Base-by-base conservation (phyloP, 2,797 vertebrate genomes). In the Champsocephalus gunnari region DNA sequence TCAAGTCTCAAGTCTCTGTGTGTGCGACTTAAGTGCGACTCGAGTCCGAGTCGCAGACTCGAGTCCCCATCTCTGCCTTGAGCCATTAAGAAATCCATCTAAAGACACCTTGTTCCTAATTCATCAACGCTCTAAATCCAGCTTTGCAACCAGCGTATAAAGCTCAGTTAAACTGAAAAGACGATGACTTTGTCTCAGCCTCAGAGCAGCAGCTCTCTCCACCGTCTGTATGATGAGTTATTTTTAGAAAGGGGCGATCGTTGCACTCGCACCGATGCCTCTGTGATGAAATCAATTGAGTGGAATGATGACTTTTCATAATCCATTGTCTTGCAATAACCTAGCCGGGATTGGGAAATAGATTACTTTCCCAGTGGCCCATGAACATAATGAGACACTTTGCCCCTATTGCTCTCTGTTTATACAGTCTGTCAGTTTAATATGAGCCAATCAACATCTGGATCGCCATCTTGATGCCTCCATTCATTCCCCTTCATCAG, bases 241-340 rank as follows among this genome's bases (percentile, higher is more conserved):
- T 85, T 82, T 84, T 88, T 81, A 85, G 80, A 79, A 38, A 0
- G 1, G 43, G 21, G 63, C 59, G 47, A 74, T 66, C 1, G 9
- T 17, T 53, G 58, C n/a, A 10, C 73, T 48, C 21, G 41, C 50
- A 41, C 74, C 54, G 16, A 85, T 75, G 64, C 63, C 79, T 68
- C 75, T 61, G 63, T 78, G 80, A 88, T 86, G 69, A 87, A 84
- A 85, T 87, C 80, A 88, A 70, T 81, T 80, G 74, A 79, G 78
- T 63, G 75, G 83, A 91, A 90, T 87, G 81, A 92, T 85, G 88
- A 83, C 77, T 84, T 83, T 84, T 87, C 85, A 87, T 91, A 82
- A 84, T 76, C 70, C 72, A 69, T 72, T 77, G 71, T 72, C 56
- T 83, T 87, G 73, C 69, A 81, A 67, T 94, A 89, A 91, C 82